Evolutionary conservation across 64 coral and sea anemone genomes (phyloP), one percentile per base, ranked within the genome.

Genomic region (Montipora cactus): DNA sequence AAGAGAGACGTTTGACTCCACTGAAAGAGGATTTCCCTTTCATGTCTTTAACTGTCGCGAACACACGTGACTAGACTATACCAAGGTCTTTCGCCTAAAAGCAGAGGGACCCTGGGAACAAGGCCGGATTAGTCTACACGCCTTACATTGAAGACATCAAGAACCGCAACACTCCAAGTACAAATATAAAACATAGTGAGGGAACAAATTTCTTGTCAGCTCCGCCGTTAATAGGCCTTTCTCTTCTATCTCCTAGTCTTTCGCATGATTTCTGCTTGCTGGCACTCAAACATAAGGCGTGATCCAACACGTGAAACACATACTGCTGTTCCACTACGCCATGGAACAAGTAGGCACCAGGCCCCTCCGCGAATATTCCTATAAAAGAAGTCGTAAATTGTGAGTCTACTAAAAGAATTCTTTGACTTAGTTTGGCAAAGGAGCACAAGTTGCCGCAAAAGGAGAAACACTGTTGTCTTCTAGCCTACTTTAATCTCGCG

Each of bases 231-330:
- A 59, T 93, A 16, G 59, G 37, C 19, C 18, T 67, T 7, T 76
- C 92, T 59, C 84, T 89, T 80, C 96, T 95, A 4, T 22, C 51
- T 21, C 83, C 85, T 71, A 93, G 97, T 88, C 94, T 98, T 2
- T 87, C 66, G 89, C 97, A 98, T 75, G 84, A 89, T 48, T 85
- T 87, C 51, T 98, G 91, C 74, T 98, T 95, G 52, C 94, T 96
- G 20, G 72, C 61, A 10, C 83, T 95, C 59, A 98, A 46, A 51
- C 97, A 98, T 48, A 98, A 79, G 64, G 97, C 97, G 73, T 96
- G 83, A 75, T 98, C 97, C 97, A 98, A 94, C 88, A 98, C 97
- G 84, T 98, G 97, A 77, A 98, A 98, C 1, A 94, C 79, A 76
- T 98, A 98, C 28, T 88, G 83, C 79, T 98, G 97, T 49, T 98